Evolutionary conservation across 2,888 invertebrate species (phyloP).

Genomic region (Thyatira batis): DNA sequence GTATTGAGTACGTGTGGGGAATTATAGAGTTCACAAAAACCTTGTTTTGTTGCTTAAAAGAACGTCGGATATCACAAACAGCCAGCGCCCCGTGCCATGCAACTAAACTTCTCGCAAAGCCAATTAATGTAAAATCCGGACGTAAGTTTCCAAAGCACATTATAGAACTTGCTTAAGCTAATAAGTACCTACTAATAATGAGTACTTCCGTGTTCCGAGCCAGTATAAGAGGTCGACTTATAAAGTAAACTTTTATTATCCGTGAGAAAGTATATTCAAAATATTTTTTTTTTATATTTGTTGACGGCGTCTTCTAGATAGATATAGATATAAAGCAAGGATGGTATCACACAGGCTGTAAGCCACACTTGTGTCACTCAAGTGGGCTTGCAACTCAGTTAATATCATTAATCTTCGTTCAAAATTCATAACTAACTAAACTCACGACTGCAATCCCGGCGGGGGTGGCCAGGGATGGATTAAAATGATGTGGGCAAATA

Average conservation of each 20-base stretch:
- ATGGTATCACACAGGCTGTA: slow-evolving; percentile 7
- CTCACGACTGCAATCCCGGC: slow-evolving; percentile 24
- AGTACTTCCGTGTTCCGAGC: background rate
- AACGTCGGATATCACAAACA: too few species aligned
- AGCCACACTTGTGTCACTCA: slow-evolving; percentile 19
- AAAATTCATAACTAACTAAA: slow-evolving; percentile 51
- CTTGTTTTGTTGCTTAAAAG: background rate
- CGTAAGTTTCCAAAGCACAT: background rate
- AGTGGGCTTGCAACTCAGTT: slow-evolving; percentile 27
- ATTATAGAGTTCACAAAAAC: too few species aligned
- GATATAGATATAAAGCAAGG: too few species aligned
- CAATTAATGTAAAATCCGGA: background rate
- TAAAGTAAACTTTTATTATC: background rate
- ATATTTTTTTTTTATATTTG: slow-evolving; percentile 21
- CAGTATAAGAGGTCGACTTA: background rate
- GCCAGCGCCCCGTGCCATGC: background rate
- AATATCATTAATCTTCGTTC: slow-evolving; percentile 48
- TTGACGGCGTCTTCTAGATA: too few species aligned
- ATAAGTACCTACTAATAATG: background rate
- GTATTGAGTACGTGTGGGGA: background rate
- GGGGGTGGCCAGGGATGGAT: slow-evolving; percentile 26
- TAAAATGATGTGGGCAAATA: slow-evolving; percentile 13
- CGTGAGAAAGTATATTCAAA: background rate
- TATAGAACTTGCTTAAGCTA: background rate
- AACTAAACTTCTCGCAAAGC: background rate